Evolutionary conservation across 1,140 invertebrate genomes (phyloP), one percentile per base, ranked within the genome.

Genomic region (Euwallacea similis): DNA sequence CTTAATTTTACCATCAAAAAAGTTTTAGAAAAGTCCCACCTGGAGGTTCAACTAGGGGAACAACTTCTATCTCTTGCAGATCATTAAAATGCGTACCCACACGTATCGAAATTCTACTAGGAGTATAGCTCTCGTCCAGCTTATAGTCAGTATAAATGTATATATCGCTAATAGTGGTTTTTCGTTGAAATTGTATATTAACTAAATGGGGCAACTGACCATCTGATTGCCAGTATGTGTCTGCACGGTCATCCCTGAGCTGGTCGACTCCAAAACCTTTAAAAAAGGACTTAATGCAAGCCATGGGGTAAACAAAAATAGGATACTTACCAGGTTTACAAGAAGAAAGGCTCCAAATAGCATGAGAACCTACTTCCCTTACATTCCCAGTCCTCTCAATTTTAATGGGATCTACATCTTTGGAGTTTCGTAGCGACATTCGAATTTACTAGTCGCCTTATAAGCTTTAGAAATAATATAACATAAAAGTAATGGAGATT

Each of bases 201-300:
- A 99, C 95, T 72, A 98, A 84, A 84, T 99, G 98, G 7, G 98
- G 98, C 69, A 99, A 86, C 76, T 98, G 96, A 0, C 98, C 98
- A 85, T 99, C 98, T 0, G 97, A 98, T 81, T 99, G 98, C 98
- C 98, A 99, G 82, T 98, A 99, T 0, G 96, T 98, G 75, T 99
- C 97, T 77, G 94, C 90, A 63, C 93, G 92, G 82, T 97, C 93
- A 82, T 99, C 97, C 73, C 96, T 83, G 16, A 99, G 82, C 80
- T 99, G 97, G 80, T 99, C 96, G 10, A 99, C 97, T 33, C 98
- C 98, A 87, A 98, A 98, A 58, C 97, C 96, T 94, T 13, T 50
- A 42, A 58, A 42, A 67, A 11, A 56, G 9, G 54, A 2, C 8
- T 56, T 9, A 60, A 60, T 47, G 10, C 61, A 47, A 33, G 21